These are phyloP conservation scores for Melanchra persicariae DNA, from an alignment of 2,888 invertebrate species.

Conservation along the genomic window DNA sequence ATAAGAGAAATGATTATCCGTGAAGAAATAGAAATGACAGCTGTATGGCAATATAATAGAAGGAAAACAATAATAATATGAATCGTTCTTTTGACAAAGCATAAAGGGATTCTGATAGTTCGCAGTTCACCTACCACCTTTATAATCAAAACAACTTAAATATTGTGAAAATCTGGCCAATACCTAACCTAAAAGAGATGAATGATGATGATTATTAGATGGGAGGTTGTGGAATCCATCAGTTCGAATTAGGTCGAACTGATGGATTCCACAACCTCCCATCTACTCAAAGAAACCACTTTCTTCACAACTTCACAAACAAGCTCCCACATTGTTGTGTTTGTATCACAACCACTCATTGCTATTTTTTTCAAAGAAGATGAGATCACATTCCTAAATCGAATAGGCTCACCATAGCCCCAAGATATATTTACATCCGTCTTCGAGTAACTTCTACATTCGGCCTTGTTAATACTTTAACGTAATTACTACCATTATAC, in stretches of 20 bases:
- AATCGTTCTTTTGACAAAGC: neutral
- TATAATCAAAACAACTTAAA: neutral
- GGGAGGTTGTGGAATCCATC: too few relatives aligned
- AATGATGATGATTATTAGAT: too few relatives aligned
- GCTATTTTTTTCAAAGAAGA: conserved; percentile 22
- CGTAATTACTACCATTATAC: conserved; percentile 70
- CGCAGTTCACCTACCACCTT: neutral
- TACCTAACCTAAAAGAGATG: too few relatives aligned
- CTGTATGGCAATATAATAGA: neutral
- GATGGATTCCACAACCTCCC: neutral
- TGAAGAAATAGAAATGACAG: neutral
- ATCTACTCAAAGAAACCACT: conserved; percentile 6
- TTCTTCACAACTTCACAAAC: conserved; percentile 5
- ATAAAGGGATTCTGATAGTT: neutral
- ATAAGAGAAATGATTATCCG: too few relatives aligned
- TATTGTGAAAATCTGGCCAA: neutral
- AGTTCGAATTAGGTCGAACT: too few relatives aligned
- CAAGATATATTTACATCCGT: conserved; percentile 60
- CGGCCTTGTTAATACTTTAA: conserved; percentile 71
- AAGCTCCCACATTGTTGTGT: conserved; percentile 4
- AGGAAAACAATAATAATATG: neutral
- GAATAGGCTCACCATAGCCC: conserved; percentile 45
- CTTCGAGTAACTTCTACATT: conserved; percentile 56
- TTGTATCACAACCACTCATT: conserved; percentile 27
- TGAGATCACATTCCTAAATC: conserved; percentile 23